Conservation (phyloP, 2,888 invertebrate genomes). For the Heteropelma amictum region DNA sequence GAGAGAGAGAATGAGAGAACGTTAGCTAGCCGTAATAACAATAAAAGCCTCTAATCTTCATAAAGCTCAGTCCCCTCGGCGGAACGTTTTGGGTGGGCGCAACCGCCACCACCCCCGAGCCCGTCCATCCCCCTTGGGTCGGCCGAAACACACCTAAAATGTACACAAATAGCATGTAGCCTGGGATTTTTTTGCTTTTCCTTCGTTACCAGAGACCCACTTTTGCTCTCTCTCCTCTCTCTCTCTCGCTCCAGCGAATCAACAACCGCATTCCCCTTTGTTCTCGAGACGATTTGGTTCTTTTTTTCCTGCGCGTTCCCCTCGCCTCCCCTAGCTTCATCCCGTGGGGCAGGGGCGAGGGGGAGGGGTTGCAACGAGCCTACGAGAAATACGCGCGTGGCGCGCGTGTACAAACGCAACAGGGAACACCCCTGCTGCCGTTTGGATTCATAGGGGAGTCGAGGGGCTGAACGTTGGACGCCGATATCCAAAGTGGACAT, state of each 20-base stretch:
- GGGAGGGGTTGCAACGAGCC: too few species aligned
- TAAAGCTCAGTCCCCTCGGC: conserved; percentile 58
- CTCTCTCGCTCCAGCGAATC: conserved; percentile 2
- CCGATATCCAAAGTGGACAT: too few species aligned
- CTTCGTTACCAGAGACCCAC: conserved; percentile 1
- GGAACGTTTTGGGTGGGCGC: conserved; percentile 21
- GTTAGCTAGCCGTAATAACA: conserved; percentile 61
- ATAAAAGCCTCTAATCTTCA: conserved; percentile 67
- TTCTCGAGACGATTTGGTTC: neutral
- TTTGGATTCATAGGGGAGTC: too few species aligned
- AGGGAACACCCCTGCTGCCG: too few species aligned
- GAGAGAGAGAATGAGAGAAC: conserved; percentile 17
- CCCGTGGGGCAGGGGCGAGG: too few species aligned
- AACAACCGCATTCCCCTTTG: conserved; percentile 3
- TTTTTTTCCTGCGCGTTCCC: neutral
- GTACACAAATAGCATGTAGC: conserved; percentile 13
- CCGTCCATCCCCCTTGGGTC: conserved; percentile 43
- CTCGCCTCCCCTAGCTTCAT: too few species aligned
- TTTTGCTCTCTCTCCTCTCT: too few species aligned
- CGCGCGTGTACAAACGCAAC: too few species aligned
- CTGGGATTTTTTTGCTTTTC: conserved; percentile 6
- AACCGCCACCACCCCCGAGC: too few species aligned
- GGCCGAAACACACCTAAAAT: conserved; percentile 37
- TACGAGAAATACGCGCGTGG: too few species aligned
- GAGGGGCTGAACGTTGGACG: too few species aligned